Evolutionary conservation across 2,888 invertebrate genomes (phyloP).

Genomic region (Diadegma fenestrale): DNA sequence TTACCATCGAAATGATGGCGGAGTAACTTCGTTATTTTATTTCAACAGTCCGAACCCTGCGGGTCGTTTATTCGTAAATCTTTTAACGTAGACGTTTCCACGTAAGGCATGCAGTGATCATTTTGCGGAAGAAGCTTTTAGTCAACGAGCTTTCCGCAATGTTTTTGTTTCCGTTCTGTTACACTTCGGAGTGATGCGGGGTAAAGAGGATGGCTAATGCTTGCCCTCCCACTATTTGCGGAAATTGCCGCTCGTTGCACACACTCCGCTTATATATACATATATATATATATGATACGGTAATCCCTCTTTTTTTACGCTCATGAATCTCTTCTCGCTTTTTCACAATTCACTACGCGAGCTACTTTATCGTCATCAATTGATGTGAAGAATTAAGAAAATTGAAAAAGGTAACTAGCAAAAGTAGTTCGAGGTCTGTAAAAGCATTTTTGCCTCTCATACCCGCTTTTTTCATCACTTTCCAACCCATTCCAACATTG

Average conservation of each 20-base stretch:
- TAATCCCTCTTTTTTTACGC: slow-evolving; percentile 22
- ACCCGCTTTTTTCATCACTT: neutral
- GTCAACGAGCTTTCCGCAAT: slow-evolving; percentile 64
- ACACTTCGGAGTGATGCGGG: slow-evolving; percentile 35
- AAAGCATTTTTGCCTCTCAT: neutral
- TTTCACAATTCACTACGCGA: slow-evolving; percentile 5
- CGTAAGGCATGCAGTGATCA: slow-evolving; percentile 30
- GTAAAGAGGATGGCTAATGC: slow-evolving; percentile 43
- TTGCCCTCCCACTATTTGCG: slow-evolving; percentile 44
- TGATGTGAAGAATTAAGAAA: neutral
- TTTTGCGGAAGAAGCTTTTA: slow-evolving; percentile 64
- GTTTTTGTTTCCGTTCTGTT: slow-evolving; percentile 62
- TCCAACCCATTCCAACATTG: neutral
- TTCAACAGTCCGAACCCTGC: slow-evolving; percentile 20
- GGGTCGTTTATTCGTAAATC: slow-evolving; percentile 4
- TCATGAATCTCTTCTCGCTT: slow-evolving; percentile 13
- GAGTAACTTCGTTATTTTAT: neutral
- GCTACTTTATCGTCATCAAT: neutral
- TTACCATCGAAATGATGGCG: neutral
- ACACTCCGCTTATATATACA: slow-evolving; percentile 44
- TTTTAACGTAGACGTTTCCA: slow-evolving; percentile 16
- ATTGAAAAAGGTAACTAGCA: slow-evolving; percentile 1
- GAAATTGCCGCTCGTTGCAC: slow-evolving; percentile 57
- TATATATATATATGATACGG: no score
- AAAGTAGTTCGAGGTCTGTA: neutral